Percentiles rank a stretch among this genome's conserved stretches.
Conservation (phyloP, 2,888 invertebrate species). For the Phasia obesa region DNA sequence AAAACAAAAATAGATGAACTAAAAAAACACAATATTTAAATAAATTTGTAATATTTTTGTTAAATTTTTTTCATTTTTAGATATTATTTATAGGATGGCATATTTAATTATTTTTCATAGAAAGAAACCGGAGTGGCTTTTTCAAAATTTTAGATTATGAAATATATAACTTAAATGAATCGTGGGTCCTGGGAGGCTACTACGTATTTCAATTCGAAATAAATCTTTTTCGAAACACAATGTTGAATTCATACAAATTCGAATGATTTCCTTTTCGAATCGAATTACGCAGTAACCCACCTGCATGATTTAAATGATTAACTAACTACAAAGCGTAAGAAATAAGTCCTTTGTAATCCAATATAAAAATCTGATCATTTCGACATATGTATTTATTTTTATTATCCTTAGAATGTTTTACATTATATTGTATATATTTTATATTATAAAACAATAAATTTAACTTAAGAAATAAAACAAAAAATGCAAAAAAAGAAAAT, state of each 20-base stretch:
- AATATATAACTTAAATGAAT: background rate
- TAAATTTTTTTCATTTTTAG: background rate
- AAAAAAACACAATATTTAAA: background rate
- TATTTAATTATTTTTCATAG: background rate
- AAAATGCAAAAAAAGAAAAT: constrained; percentile 24
- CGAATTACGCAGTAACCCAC: too few relatives aligned
- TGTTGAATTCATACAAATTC: too few relatives aligned
- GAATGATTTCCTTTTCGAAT: too few relatives aligned
- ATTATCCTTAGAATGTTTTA: background rate
- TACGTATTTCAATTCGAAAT: too few relatives aligned
- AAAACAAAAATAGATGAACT: background rate
- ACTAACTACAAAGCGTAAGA: background rate
- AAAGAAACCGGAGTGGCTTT: background rate
- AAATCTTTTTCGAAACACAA: too few relatives aligned
- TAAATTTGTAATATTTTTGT: background rate
- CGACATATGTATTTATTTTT: background rate
- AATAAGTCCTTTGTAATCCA: background rate
- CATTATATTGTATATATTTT: background rate
- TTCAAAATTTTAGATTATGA: background rate
- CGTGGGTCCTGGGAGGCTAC: too few relatives aligned
- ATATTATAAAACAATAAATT: constrained; percentile 28
- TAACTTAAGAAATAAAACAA: constrained; percentile 43
- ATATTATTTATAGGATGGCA: background rate
- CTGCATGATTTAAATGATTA: background rate
- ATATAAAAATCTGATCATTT: background rate